phyloP scores from a whole-genome alignment of 2,888 invertebrate genomes.

The Creontiades dilutus region DNA sequence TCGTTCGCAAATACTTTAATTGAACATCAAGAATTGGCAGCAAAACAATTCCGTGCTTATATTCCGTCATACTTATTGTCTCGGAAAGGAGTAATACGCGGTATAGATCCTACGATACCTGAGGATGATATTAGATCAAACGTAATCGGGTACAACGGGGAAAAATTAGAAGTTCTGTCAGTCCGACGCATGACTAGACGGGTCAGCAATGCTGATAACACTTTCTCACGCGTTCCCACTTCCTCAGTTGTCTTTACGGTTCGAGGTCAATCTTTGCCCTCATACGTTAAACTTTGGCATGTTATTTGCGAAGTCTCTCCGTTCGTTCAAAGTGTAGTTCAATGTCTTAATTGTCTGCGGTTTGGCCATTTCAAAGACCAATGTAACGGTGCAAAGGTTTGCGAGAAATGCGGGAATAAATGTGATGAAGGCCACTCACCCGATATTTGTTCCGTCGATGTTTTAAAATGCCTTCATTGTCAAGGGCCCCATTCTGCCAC shows the following conservation, averaged over 20 bases:
- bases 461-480: not conserved
- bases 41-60: not conserved
- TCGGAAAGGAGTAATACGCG: not conserved
- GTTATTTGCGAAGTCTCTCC: not conserved
- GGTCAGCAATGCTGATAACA: not conserved
- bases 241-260: not conserved
- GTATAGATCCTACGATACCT: not conserved
- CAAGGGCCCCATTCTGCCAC: not conserved
- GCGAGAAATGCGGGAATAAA: not conserved
- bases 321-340: not conserved
- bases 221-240: not conserved
- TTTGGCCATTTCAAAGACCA: not conserved
- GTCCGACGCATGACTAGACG: not conserved
- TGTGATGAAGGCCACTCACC: not conserved
- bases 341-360: not conserved
- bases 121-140: conserved; percentile 1
- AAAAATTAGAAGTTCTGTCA: not conserved
- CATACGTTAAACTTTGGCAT: not conserved
- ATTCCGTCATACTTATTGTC: not conserved
- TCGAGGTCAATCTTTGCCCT: not conserved
- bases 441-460: not conserved
- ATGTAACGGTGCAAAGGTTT: not conserved
- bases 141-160: not conserved
- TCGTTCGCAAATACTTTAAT: not conserved
- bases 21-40: not conserved